Conservation (phyloP, 2,888 invertebrate genomes). For the Elegia similella region DNA sequence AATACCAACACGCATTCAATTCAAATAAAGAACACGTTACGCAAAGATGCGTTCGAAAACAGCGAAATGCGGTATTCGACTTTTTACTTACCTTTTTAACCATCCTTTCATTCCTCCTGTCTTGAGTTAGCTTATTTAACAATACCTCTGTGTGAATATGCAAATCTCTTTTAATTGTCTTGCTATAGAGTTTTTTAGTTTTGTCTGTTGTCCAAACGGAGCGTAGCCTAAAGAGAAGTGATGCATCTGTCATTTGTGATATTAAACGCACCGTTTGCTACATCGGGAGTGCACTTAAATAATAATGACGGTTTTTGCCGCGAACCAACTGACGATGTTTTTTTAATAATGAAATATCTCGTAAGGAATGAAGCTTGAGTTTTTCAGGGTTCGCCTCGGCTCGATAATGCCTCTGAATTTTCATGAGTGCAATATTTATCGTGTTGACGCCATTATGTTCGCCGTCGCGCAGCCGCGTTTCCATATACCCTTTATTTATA, state of each 20-base stretch:
- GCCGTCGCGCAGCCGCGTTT: conserved; percentile 52
- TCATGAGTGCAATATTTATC: conserved; percentile 74
- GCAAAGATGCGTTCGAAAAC: conserved; percentile 71
- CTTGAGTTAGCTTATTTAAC: conserved; percentile 51
- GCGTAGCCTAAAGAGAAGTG: conserved; percentile 43
- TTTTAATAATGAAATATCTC: conserved; percentile 59
- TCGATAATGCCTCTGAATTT: conserved; percentile 67
- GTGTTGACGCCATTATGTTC: conserved; percentile 61
- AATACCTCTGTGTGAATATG: conserved; percentile 62
- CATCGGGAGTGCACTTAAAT: conserved; percentile 52
- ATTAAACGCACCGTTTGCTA: conserved; percentile 64
- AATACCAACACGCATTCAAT: conserved; percentile 50
- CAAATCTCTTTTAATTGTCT: conserved; percentile 71
- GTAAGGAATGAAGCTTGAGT: conserved; percentile 49
- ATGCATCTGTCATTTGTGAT: conserved; percentile 77
- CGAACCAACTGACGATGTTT: conserved; percentile 44
- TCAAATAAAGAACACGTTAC: conserved; percentile 62
- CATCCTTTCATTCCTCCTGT: conserved; percentile 53
- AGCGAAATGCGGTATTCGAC: conserved; percentile 33
- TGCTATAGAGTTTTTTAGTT: conserved; percentile 41
- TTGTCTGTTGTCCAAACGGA: conserved; percentile 42
- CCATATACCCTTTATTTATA: conserved; percentile 64
- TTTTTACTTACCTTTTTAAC: conserved; percentile 43
- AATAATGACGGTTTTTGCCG: conserved; percentile 57
- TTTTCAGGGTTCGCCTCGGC: conserved; percentile 47